These are phyloP conservation scores for Paguma larvata DNA, from an alignment of 2,797 vertebrate species.

Conservation along the genomic window DNA sequence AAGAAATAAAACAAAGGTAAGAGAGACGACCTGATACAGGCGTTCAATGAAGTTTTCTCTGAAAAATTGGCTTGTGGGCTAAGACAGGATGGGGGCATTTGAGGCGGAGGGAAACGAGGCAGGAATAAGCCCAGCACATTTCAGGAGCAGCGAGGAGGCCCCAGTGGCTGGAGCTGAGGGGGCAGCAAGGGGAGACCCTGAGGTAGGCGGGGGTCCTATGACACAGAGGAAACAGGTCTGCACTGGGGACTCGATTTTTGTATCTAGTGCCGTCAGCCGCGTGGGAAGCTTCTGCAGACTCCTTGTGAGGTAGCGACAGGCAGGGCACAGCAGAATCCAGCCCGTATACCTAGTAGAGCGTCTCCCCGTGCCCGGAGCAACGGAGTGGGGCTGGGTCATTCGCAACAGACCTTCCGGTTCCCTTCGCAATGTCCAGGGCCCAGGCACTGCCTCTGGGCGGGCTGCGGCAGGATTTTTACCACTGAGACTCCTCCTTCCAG, in stretches of 20 bases:
- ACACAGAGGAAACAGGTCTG: background rate
- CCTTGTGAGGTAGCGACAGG: background rate
- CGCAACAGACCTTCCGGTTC: background rate
- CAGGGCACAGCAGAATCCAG: background rate
- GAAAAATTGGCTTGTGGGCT: background rate
- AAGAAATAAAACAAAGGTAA: background rate
- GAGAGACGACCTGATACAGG: background rate
- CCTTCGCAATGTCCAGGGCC: background rate
- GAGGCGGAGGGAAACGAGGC: background rate
- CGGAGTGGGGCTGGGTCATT: background rate
- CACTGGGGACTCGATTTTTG: background rate
- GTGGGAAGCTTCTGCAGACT: background rate
- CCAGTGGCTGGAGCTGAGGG: background rate
- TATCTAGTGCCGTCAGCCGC: no score
- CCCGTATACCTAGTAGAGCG: background rate
- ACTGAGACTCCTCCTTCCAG: background rate
- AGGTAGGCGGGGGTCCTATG: background rate
- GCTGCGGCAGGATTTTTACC: background rate
- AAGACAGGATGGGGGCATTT: background rate
- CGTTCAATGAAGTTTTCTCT: background rate
- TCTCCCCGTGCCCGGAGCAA: background rate
- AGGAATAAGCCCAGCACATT: background rate
- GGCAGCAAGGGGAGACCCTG: background rate
- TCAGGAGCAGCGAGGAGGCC: background rate
- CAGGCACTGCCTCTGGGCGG: no score